A percentile compares a stretch with the other conserved stretches of the same genome.
Evolutionary conservation across 2,797 vertebrate species (phyloP).

Genomic region (Hylomyscus alleni): DNA sequence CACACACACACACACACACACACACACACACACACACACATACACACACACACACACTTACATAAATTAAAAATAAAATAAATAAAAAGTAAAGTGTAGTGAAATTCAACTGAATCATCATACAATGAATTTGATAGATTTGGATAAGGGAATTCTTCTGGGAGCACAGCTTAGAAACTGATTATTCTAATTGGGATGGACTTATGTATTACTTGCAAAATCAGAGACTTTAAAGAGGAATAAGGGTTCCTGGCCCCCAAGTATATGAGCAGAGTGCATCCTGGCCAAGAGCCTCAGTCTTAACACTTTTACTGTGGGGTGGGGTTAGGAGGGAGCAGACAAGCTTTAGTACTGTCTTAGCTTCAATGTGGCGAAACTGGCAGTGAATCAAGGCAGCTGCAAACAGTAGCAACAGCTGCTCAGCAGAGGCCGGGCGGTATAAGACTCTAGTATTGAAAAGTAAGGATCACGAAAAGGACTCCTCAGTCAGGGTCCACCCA

Average conservation of each 20-base stretch:
- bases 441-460: not conserved
- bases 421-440: not conserved
- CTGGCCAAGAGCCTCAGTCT: not conserved
- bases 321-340: not conserved
- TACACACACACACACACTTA: not conserved
- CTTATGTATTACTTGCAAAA: not conserved
- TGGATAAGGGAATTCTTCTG: constrained; percentile 25
- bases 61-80: not conserved
- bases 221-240: not conserved
- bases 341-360: not conserved
- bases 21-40: not conserved
- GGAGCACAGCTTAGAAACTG: not conserved
- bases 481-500: not conserved
- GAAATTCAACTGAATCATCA: not conserved
- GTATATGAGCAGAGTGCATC: not conserved
- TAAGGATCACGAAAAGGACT: not conserved
- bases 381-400: not conserved
- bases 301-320: not conserved
- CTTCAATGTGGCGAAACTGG: not conserved
- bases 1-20: too few species aligned
- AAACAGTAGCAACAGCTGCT: constrained; percentile 37
- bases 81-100: not conserved
- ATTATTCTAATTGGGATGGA: constrained; percentile 3
- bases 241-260: not conserved
- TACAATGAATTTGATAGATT: not conserved